A percentile compares a stretch with the other conserved stretches of the same genome.
phyloP scores from a whole-genome alignment of 2,113 vertebrate genomes.

The Melanerpes formicivorus region DNA sequence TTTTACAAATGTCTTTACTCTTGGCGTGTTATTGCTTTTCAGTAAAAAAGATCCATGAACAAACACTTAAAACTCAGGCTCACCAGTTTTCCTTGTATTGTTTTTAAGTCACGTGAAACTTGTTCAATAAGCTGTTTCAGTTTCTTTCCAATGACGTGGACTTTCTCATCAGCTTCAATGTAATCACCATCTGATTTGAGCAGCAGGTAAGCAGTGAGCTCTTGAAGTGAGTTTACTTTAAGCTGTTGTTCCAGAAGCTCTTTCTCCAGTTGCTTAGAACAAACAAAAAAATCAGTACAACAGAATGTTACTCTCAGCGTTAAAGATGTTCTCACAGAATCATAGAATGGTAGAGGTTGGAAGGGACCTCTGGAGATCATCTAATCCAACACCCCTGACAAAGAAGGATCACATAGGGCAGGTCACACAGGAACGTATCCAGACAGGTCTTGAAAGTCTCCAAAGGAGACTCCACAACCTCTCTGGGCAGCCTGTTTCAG shows the following conservation, averaged over 20 bases:
- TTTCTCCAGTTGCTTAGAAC: conserved; percentile 82
- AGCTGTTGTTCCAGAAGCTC: conserved; percentile 78
- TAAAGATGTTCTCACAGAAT: background rate
- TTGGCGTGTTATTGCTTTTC: background rate
- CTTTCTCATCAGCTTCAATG: conserved; percentile 87
- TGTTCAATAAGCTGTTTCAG: conserved; percentile 82
- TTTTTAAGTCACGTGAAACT: conserved; percentile 74
- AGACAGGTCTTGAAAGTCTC: no score
- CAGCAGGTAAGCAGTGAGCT: conserved; percentile 82
- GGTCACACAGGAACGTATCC: no score
- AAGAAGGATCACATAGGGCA: no score
- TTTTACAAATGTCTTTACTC: background rate
- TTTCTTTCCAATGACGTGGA: conserved; percentile 85
- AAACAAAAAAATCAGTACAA: background rate
- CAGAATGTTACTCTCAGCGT: background rate
- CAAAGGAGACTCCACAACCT: no score
- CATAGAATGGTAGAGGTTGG: no score
- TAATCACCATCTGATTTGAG: conserved; percentile 78
- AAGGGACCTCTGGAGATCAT: no score
- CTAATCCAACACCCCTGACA: no score
- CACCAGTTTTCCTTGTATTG: conserved; percentile 79
- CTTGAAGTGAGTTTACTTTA: conserved; percentile 81
- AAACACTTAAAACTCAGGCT: conserved; percentile 8
- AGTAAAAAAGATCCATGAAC: background rate
- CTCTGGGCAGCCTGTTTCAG: no score